Evolutionary conservation across 2,113 vertebrate species (phyloP).

Genomic region (Irena cyanogastra): DNA sequence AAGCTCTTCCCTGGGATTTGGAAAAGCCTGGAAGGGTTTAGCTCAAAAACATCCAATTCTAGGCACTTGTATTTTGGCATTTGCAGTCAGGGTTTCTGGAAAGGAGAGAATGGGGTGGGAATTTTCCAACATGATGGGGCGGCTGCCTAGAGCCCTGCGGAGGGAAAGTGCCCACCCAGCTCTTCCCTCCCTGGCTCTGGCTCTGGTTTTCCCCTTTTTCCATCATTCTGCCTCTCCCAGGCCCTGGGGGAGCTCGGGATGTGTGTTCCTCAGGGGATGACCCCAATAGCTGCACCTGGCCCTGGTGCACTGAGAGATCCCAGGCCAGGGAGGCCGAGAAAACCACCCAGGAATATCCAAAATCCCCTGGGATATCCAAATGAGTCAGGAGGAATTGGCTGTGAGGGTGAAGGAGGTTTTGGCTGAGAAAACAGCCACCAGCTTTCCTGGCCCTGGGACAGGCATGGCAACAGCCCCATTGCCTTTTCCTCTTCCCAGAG

Average conservation of each 20-base stretch:
- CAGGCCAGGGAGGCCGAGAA: not conserved
- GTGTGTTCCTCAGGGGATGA: not conserved
- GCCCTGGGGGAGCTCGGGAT: not conserved
- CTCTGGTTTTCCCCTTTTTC: not conserved
- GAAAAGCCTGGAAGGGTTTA: not conserved
- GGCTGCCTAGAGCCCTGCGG: not conserved
- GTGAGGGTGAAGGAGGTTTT: fast-evolving
- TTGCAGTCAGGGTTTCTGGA: not conserved
- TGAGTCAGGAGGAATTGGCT: not conserved
- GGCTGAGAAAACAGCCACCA: not conserved
- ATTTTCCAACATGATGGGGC: not conserved
- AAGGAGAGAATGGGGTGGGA: not conserved
- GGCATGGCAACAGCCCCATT: not conserved
- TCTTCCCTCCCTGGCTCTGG: not conserved
- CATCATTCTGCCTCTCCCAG: not conserved
- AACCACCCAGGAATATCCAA: not conserved
- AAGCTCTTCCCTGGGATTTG: not conserved
- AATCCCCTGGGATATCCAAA: not conserved
- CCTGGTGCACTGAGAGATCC: not conserved
- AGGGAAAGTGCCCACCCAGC: not conserved
- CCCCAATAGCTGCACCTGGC: not conserved
- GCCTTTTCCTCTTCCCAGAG: not conserved
- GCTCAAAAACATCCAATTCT: not conserved
- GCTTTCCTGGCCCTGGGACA: not conserved
- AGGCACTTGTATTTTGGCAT: not conserved